A percentile compares a stretch with the other conserved stretches of the same genome.
These are phyloP conservation scores for Aotus griseimembra DNA, from an alignment of 2,797 vertebrate genomes.

Conservation along the genomic window DNA sequence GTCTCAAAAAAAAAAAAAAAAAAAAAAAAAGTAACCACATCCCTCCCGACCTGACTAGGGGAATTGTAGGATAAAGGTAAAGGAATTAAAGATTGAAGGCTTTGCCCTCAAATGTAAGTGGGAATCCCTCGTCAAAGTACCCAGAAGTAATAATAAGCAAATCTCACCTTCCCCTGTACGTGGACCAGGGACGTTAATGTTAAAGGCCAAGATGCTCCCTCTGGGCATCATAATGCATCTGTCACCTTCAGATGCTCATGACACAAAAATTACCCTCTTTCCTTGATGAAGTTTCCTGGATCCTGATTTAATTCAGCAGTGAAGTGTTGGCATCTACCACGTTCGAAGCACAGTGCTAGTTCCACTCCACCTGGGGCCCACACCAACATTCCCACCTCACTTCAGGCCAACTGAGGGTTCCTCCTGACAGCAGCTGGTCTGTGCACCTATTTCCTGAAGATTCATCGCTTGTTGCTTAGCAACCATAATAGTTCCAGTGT, in stretches of 20 bases:
- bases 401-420: neutral
- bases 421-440: neutral
- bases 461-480: conserved; percentile 61
- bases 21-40: neutral
- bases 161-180: neutral
- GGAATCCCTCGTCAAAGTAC: neutral
- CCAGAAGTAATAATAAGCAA: neutral
- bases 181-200: neutral
- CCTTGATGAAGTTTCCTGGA: neutral
- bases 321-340: conserved; percentile 65
- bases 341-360: neutral
- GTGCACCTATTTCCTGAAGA: conserved; percentile 37
- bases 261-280: neutral
- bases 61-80: neutral
- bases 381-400: neutral
- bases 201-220: neutral
- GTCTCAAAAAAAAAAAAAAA: neutral
- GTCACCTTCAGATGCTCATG: neutral
- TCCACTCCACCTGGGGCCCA: neutral
- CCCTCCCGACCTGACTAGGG: neutral
- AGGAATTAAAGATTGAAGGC: neutral
- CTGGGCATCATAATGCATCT: neutral
- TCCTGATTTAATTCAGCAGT: neutral
- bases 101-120: neutral
- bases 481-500: conserved; percentile 1